phyloP scores from a whole-genome alignment of 2,797 vertebrate genomes.

The Myiotriccus ornatus region DNA sequence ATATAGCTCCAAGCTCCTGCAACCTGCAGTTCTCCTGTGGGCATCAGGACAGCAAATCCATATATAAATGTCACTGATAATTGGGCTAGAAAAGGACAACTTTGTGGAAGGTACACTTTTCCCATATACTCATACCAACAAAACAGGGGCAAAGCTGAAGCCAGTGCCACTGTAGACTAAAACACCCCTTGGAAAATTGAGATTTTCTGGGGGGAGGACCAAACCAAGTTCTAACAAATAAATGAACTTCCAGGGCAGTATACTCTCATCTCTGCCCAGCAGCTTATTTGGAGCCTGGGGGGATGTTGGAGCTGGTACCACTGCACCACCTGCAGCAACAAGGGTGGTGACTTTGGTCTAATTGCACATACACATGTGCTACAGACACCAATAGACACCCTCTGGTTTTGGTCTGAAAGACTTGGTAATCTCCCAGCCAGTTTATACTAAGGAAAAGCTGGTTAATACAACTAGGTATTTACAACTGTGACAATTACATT shows the following conservation, averaged over 20 bases:
- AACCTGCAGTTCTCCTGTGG: background rate
- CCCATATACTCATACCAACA: background rate
- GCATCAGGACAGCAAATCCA: background rate
- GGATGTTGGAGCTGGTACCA: background rate
- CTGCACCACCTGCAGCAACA: background rate
- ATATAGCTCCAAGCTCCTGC: background rate
- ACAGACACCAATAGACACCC: background rate
- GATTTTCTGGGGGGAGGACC: background rate
- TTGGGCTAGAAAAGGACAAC: background rate
- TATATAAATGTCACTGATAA: rapidly evolving
- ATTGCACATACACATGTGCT: rapidly evolving
- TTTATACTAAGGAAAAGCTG: slow-evolving; percentile 22
- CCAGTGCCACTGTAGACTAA: background rate
- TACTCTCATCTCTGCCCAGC: background rate
- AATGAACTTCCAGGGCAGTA: background rate
- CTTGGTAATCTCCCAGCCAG: background rate
- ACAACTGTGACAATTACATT: slow-evolving; percentile 59
- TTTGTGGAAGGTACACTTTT: background rate
- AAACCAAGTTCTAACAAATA: background rate
- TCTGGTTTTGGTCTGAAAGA: background rate
- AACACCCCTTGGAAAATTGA: background rate
- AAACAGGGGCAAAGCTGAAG: background rate
- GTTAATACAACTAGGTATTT: slow-evolving; percentile 60
- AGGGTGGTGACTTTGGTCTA: background rate
- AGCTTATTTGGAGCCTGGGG: background rate